Conservation (phyloP, 1,140 invertebrate species). For the Samia ricini region DNA sequence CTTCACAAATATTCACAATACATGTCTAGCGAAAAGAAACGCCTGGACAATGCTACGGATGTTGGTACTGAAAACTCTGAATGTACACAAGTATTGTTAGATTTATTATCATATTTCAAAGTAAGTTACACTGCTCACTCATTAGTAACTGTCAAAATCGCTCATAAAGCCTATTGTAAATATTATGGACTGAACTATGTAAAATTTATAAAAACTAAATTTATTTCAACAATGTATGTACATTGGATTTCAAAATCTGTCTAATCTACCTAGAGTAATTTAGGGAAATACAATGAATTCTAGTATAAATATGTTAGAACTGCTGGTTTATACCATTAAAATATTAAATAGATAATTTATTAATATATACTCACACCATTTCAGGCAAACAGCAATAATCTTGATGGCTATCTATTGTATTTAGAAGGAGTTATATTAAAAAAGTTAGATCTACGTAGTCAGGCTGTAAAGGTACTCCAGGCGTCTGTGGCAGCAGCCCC, state of each 20-base stretch:
- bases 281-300: no score
- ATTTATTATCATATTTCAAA: constrained; percentile 70
- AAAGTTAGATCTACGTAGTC: constrained; percentile 87
- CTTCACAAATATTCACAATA: constrained; percentile 92
- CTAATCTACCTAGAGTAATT: no score
- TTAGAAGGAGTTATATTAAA: constrained; percentile 95
- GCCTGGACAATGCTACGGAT: constrained; percentile 90
- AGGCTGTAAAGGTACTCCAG: constrained; percentile 84
- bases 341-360: no score
- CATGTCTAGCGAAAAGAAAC: constrained; percentile 92
- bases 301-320: no score
- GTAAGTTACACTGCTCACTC: constrained; percentile 26
- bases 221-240: no score
- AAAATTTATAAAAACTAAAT: no score
- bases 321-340: no score
- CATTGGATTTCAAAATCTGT: no score
- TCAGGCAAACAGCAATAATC: constrained; percentile 80
- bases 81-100: constrained; percentile 63
- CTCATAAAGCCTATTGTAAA: neutral
- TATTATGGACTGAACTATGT: neutral
- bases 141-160: neutral
- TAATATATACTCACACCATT: constrained; percentile 61
- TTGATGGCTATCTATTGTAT: constrained; percentile 94
- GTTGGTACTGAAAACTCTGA: constrained; percentile 77
- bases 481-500: constrained; percentile 88